Percentiles rank a stretch among this genome's conserved stretches.
These are phyloP conservation scores for Lophochroa leadbeateri DNA, from an alignment of 2,113 vertebrate species.

Conservation along the genomic window DNA sequence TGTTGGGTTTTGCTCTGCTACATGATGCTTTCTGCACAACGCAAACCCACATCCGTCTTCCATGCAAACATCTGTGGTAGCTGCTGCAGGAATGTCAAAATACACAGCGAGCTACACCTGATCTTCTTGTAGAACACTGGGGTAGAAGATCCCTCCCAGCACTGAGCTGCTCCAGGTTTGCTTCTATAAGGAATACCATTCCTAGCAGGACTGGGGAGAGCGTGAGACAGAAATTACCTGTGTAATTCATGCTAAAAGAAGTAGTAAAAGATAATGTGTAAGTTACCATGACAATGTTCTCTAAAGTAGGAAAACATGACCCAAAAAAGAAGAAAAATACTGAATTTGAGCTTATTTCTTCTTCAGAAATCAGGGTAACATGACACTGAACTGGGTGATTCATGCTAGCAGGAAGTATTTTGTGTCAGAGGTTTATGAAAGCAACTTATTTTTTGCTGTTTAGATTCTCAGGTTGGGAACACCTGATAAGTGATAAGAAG, in stretches of 20 bases:
- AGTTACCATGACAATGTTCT: background rate
- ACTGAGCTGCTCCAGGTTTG: background rate
- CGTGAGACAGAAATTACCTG: background rate
- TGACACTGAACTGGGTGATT: background rate
- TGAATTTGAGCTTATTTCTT: background rate
- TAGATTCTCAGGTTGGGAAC: background rate
- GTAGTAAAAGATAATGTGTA: background rate
- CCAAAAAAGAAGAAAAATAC: background rate
- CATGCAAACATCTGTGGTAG: background rate
- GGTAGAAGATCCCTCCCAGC: background rate
- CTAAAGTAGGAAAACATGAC: background rate
- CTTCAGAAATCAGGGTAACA: background rate
- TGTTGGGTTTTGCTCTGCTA: background rate
- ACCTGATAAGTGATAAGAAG: background rate
- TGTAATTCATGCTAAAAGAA: background rate
- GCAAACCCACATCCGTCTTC: background rate
- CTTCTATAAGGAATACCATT: background rate
- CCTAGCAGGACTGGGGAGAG: background rate
- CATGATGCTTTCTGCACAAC: rapidly evolving
- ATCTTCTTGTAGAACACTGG: background rate
- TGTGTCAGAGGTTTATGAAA: background rate
- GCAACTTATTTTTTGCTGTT: background rate
- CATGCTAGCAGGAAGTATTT: background rate
- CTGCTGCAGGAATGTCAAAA: background rate
- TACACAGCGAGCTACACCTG: background rate